Evolutionary conservation across 2,113 vertebrate genomes (phyloP), one percentile per base, ranked within the genome.

Genomic region (Tyrannus savana): DNA sequence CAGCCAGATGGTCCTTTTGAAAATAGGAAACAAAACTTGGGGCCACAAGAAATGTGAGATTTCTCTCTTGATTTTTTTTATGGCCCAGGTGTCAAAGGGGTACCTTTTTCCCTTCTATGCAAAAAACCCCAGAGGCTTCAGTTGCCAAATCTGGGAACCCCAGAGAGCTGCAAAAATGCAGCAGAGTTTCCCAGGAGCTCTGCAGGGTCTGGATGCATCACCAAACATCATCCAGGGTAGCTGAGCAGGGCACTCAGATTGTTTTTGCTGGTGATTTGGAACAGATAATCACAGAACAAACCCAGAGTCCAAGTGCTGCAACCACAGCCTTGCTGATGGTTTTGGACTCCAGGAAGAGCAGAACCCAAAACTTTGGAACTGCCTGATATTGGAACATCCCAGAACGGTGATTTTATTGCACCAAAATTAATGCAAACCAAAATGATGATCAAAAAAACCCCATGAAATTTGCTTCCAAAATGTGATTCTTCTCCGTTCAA

Each of bases 201-300:
- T 50, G 12, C 3, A 19, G 4, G 19, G 2, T 25, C 31, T 72
- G 66, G 22, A 7, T 6, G 13, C 1, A 0, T 47, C 11, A 12
- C 18, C 50, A 50, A 42, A n/a, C 23, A 46, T 62, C 23, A 67
- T 5, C 23, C 22, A 63, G n/a, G 52, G 22, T 28, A 72, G 22
- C 14, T 72, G 71, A 66, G 59, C 14, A 11, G 13, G 14, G 14
- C 30, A 31, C 27, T 37, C 49, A 33, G 24, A 7, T 10, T 2
- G 31, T 39, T 77, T 68, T 49, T 73, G 4, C 39, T 33, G 15
- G n/a, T 79, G 35, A 33, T 4, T 5, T 86, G 53, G 33, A 79
- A 35, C 23, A 19, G 33, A 10, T 15, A 14, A n/a, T 6, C 12
- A 9, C 23, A 12, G 27, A 41, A 24, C 6, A 64, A 77, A 13